Percentiles rank a stretch among this genome's conserved stretches.
Evolutionary conservation across 2,888 invertebrate species (phyloP).

Genomic region (Fissipunctia ypsillon): DNA sequence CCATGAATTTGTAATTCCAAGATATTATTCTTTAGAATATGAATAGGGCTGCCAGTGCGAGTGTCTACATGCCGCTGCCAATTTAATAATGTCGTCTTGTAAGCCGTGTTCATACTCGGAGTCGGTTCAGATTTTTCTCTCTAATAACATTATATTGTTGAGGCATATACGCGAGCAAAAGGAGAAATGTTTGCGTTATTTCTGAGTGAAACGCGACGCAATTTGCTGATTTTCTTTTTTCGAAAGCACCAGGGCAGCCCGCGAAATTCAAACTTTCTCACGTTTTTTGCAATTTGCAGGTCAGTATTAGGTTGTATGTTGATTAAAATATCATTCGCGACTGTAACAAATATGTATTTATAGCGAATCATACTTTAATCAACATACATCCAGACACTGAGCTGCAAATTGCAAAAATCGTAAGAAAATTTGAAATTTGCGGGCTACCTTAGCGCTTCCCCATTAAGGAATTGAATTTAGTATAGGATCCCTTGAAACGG

Average conservation of each 20-base stretch:
- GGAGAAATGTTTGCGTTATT: slow-evolving; percentile 50
- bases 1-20: slow-evolving; percentile 66
- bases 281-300: too few relatives aligned
- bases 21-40: slow-evolving; percentile 74
- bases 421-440: too few relatives aligned
- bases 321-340: too few relatives aligned
- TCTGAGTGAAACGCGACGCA: slow-evolving; percentile 26
- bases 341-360: too few relatives aligned
- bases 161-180: slow-evolving; percentile 45
- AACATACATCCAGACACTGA: too few relatives aligned
- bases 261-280: too few relatives aligned
- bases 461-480: slow-evolving; percentile 10
- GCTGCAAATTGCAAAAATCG: too few relatives aligned
- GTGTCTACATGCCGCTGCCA: slow-evolving; percentile 73
- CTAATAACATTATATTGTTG: slow-evolving; percentile 75
- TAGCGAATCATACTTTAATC: too few relatives aligned
- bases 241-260: too few relatives aligned
- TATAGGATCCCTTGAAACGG: slow-evolving; percentile 5
- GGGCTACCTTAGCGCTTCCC: too few relatives aligned
- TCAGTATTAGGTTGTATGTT: too few relatives aligned
- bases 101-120: slow-evolving; percentile 73
- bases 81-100: slow-evolving; percentile 84
- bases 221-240: slow-evolving; percentile 54
- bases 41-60: slow-evolving; percentile 76
- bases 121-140: slow-evolving; percentile 72